These are phyloP conservation scores for Bradypodion ventrale DNA, from an alignment of 2,797 vertebrate genomes.

Conservation along the genomic window DNA sequence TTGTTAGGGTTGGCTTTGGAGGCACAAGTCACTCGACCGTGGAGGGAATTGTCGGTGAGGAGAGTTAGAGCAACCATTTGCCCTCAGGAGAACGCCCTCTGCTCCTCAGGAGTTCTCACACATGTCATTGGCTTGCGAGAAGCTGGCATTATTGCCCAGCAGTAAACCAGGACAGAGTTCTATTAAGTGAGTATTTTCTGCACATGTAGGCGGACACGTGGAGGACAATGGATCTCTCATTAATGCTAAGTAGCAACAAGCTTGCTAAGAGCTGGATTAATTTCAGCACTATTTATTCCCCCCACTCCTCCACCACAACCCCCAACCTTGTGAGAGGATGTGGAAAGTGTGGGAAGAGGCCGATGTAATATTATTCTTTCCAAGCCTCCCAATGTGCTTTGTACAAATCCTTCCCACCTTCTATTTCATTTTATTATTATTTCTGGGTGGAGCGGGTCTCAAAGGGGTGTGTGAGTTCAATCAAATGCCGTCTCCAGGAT, in stretches of 20 bases:
- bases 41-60: slow-evolving; percentile 41
- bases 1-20: slow-evolving; percentile 17
- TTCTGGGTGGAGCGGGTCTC: slow-evolving; percentile 17
- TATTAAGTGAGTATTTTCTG: slow-evolving; percentile 45
- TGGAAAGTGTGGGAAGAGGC: not conserved
- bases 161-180: slow-evolving; percentile 35
- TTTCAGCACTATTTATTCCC: not conserved
- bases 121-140: slow-evolving; percentile 31
- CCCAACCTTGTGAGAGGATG: not conserved
- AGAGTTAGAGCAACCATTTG: slow-evolving; percentile 37
- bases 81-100: not conserved
- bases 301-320: no score
- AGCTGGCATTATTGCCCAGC: slow-evolving; percentile 21
- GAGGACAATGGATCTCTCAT: slow-evolving; percentile 21
- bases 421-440: not conserved
- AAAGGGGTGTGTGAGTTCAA: not conserved
- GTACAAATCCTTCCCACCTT: not conserved
- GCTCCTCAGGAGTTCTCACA: slow-evolving; percentile 40
- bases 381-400: slow-evolving; percentile 31
- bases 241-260: slow-evolving; percentile 29
- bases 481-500: not conserved
- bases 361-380: not conserved
- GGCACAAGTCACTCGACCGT: not conserved
- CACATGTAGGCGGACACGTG: slow-evolving; percentile 3
- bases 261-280: slow-evolving; percentile 20